Conservation (phyloP, 2,888 invertebrate genomes). For the Lacanobia oleracea region DNA sequence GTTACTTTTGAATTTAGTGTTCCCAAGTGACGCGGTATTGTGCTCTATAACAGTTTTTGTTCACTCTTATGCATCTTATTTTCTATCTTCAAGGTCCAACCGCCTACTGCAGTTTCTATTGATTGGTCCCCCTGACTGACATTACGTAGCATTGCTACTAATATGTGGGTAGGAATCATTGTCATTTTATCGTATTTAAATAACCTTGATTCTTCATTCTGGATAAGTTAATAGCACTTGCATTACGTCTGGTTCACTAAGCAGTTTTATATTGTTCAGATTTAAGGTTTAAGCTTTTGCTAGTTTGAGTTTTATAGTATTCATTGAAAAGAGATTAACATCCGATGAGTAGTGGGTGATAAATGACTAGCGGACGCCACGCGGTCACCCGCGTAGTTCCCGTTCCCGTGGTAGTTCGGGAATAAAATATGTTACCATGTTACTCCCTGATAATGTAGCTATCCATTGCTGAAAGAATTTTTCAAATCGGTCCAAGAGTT, state of each 20-base stretch:
- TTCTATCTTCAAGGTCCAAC: slow-evolving; percentile 6
- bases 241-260: not conserved
- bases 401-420: too few relatives aligned
- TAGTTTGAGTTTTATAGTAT: too few relatives aligned
- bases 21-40: not conserved
- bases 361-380: too few relatives aligned
- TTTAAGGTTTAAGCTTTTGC: not conserved
- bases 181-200: slow-evolving; percentile 25
- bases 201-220: slow-evolving; percentile 23
- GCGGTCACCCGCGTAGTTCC: too few relatives aligned
- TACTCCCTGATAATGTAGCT: too few relatives aligned
- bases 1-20: not conserved
- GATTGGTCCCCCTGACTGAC: slow-evolving; percentile 14
- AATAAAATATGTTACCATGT: too few relatives aligned
- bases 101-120: slow-evolving; percentile 25
- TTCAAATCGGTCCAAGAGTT: too few relatives aligned
- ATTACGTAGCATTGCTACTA: slow-evolving; percentile 10
- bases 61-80: not conserved
- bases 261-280: not conserved
- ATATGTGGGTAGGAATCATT: slow-evolving; percentile 3
- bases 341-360: not conserved
- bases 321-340: not conserved
- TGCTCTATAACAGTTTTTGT: not conserved
- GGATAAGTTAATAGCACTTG: slow-evolving; percentile 1
- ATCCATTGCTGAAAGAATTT: too few relatives aligned